Percentiles rank a stretch among this genome's conserved stretches.
phyloP scores from a whole-genome alignment of 1,140 invertebrate genomes.

The Brachionus manjavacas region DNA sequence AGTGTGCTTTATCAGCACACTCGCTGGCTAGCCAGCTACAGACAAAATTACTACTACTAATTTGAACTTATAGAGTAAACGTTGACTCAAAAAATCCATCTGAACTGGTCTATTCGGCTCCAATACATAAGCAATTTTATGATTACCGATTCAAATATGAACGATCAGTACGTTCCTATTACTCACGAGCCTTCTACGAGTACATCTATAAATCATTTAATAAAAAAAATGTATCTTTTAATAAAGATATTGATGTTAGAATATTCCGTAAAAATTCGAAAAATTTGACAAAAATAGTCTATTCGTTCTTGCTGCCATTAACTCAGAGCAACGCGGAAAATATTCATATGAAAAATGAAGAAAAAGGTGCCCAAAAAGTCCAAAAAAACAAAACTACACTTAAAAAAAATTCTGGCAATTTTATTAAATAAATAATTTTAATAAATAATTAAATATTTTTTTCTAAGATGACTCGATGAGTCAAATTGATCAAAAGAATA shows the following conservation, averaged over 20 bases:
- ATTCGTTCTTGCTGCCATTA: slow-evolving; percentile 29
- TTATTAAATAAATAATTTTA: neutral
- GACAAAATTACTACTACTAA: no score
- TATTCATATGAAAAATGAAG: neutral
- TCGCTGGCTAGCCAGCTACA: no score
- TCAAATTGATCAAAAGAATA: neutral
- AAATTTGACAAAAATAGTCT: slow-evolving; percentile 30
- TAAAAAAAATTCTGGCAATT: neutral
- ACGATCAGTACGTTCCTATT: neutral
- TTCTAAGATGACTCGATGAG: neutral
- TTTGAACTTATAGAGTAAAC: slow-evolving; percentile 1
- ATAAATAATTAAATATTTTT: neutral
- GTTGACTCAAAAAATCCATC: neutral
- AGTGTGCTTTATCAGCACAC: no score
- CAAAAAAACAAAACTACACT: neutral
- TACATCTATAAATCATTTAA: neutral
- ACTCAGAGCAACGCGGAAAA: neutral
- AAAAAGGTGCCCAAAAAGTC: neutral
- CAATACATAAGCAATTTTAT: neutral
- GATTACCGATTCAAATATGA: neutral
- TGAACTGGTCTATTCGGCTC: neutral
- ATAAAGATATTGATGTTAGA: slow-evolving; percentile 41
- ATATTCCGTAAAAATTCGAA: slow-evolving; percentile 38
- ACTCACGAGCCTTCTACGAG: neutral
- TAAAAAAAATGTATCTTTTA: slow-evolving; percentile 36